Conservation (phyloP, 2,113 vertebrate species). For the Micronisus gabar region DNA sequence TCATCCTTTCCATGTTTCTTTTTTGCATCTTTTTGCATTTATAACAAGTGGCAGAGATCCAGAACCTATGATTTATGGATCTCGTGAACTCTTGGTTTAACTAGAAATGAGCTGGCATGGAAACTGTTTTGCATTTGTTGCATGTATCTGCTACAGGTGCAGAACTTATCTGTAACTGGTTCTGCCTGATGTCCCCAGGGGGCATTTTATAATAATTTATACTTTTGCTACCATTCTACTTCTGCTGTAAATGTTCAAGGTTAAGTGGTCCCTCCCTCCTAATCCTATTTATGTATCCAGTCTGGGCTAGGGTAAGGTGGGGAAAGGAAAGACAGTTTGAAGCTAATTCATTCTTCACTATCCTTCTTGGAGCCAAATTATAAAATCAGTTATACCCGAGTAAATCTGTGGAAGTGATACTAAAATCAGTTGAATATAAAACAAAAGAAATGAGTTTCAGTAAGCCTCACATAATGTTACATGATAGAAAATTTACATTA, state of each 20-base stretch:
- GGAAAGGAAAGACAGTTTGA: not conserved
- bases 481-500: not conserved
- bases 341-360: not conserved
- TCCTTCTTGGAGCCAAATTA: not conserved
- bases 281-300: not conserved
- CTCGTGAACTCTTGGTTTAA: not conserved
- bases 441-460: not conserved
- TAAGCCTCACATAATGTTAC: not conserved
- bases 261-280: not conserved
- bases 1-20: not conserved
- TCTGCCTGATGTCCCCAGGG: not conserved
- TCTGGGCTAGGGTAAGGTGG: not conserved
- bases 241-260: constrained; percentile 24
- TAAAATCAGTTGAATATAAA: not conserved
- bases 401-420: not conserved
- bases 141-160: constrained; percentile 5
- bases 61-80: not conserved
- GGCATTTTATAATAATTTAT: constrained; percentile 42
- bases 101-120: not conserved
- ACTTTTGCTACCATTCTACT: not conserved
- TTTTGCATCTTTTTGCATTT: not conserved
- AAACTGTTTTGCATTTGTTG: constrained; percentile 7
- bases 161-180: not conserved
- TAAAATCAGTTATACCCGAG: not conserved
- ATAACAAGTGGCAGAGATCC: not conserved